Base-by-base conservation (phyloP, 2,888 invertebrate genomes). In the Biston stratarius region DNA sequence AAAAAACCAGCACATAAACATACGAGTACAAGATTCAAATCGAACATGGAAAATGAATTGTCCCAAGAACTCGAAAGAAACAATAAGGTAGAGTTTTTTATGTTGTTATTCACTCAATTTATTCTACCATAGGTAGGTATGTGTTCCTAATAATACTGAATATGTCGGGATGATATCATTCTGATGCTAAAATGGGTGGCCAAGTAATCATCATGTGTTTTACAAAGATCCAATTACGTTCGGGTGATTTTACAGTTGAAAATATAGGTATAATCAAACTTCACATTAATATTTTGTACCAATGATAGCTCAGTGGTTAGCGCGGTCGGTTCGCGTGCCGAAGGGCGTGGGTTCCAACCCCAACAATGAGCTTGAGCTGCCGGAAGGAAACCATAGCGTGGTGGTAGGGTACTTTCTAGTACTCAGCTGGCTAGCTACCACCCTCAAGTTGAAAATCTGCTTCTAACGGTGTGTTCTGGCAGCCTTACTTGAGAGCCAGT, bases 111-210 rank as follows among this genome's bases (percentile, higher is more conserved):
- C 1, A 24, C 24, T 40, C 12, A 11, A 38, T 24, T 40, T 15
- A 11, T 57, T 34, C 33, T 44, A 15, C 45, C 14, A n/a, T 34
- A 55, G 24, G 33, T 34, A 55, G 24, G 44, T 57, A 36, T 11
- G 14, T 12, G 12, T 57, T 42, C 45, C 45, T 45, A 57, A 34
- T 42, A 51, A 42, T 60, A 34, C 40, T 49, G 53, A 48, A 48
- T 48, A 2, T 74, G 69, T 68, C 68, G 69, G 66, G 67, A 73
- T 75, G 78, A 80, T 75, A 78, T 79, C 58, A 64, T 58, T n/a
- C 57, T 9, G 45, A 40, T 47, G 42, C 55, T 62, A 53, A 55
- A 62, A 56, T 56, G 24, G 56, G 49, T 56, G 15, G 12, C n/a
- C n/a, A 53, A 53, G 38, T 40, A 40, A 40, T 53, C 40, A 47